phyloP scores from a whole-genome alignment of 1,140 invertebrate species.

The Drosophila ohnishii region DNA sequence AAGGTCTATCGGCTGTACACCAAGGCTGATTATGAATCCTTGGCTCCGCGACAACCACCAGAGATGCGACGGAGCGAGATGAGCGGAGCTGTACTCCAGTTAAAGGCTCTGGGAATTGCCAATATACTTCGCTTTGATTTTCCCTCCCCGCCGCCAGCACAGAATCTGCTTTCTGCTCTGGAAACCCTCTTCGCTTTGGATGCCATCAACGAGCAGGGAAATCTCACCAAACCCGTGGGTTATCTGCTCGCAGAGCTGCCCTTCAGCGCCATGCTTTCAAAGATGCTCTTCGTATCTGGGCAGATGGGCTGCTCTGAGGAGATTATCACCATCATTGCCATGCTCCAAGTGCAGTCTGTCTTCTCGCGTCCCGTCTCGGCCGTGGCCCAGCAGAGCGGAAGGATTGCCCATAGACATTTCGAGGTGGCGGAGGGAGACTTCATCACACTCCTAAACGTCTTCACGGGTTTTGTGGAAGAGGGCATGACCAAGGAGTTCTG shows the following conservation, averaged over 20 bases:
- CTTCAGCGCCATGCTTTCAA: slow-evolving; percentile 93
- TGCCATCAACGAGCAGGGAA: slow-evolving; percentile 91
- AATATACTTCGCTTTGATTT: slow-evolving; percentile 94
- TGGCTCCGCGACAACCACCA: slow-evolving; percentile 90
- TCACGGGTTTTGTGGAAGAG: slow-evolving; percentile 89
- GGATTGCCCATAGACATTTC: slow-evolving; percentile 90
- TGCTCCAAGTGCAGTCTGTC: slow-evolving; percentile 96
- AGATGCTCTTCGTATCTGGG: slow-evolving; percentile 90
- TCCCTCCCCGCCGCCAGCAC: slow-evolving; percentile 94
- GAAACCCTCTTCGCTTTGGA: slow-evolving; percentile 95
- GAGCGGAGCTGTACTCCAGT: slow-evolving; percentile 92
- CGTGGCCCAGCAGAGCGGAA: slow-evolving; percentile 86
- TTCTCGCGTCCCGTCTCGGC: slow-evolving; percentile 89
- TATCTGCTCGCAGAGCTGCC: slow-evolving; percentile 96
- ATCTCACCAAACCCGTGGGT: slow-evolving; percentile 92
- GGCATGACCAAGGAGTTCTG: slow-evolving; percentile 93
- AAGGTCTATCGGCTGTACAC: slow-evolving; percentile 92
- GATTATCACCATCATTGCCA: slow-evolving; percentile 93
- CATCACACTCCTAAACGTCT: slow-evolving; percentile 96
- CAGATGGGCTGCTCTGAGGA: slow-evolving; percentile 95
- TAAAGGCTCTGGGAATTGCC: slow-evolving; percentile 97
- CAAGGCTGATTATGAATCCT: slow-evolving; percentile 90
- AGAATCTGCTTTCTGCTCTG: slow-evolving; percentile 92
- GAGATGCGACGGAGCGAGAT: slow-evolving; percentile 97
- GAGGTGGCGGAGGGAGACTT: slow-evolving; percentile 98